Conservation (phyloP, 2,113 vertebrate species). For the Cynocephalus volans region DNA sequence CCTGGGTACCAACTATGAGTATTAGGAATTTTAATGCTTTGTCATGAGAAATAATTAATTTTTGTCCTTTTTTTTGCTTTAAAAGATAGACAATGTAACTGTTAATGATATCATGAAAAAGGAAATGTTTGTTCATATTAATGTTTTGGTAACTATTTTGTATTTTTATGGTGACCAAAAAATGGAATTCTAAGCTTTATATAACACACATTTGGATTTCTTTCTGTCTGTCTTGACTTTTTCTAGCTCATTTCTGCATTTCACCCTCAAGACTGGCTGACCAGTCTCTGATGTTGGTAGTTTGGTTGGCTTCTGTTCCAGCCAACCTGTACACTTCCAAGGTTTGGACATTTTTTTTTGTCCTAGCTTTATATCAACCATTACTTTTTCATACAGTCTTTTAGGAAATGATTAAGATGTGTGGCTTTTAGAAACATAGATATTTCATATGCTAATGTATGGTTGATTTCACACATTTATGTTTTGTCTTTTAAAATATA, state of each 20-base stretch:
- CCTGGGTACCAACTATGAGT: not conserved
- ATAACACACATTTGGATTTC: not conserved
- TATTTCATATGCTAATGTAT: not conserved
- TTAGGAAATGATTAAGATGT: not conserved
- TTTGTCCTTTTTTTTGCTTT: not conserved
- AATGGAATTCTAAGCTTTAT: not conserved
- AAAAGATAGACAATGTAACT: not conserved
- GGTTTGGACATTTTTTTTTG: slow-evolving; percentile 15
- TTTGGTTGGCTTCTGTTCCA: not conserved
- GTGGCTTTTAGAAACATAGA: not conserved
- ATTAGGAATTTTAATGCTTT: not conserved
- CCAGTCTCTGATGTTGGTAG: not conserved
- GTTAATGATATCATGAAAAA: slow-evolving; percentile 28
- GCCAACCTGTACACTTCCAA: not conserved
- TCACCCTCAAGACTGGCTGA: not conserved
- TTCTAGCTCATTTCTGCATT: not conserved
- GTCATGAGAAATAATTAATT: slow-evolving; percentile 5
- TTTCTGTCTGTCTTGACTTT: not conserved
- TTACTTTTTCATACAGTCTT: not conserved
- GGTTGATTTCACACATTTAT: slow-evolving; percentile 45
- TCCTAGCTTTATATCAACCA: not conserved
- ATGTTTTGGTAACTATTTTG: not conserved
- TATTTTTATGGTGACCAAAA: slow-evolving; percentile 33
- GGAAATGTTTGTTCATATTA: not conserved
- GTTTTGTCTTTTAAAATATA: slow-evolving; percentile 30